These are phyloP conservation scores for Agriopis leucophaearia DNA, from an alignment of 2,888 invertebrate genomes.

Conservation along the genomic window DNA sequence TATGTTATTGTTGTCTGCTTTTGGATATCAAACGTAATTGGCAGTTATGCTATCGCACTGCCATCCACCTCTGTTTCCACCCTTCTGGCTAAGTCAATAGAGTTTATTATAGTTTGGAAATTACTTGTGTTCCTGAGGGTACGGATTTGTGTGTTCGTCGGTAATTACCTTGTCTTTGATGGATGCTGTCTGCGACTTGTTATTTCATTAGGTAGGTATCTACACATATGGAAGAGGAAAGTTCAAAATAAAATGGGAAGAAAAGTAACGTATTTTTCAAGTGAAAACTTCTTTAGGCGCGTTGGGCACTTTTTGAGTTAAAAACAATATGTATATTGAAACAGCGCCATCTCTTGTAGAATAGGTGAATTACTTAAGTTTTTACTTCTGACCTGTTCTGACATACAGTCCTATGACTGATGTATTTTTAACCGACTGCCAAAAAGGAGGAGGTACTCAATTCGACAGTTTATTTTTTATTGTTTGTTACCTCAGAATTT, in stretches of 20 bases:
- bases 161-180: slow-evolving; percentile 42
- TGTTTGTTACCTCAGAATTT: too few relatives aligned
- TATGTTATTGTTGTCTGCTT: slow-evolving; percentile 81
- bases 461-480: too few relatives aligned
- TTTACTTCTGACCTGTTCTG: too few relatives aligned
- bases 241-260: slow-evolving; percentile 2
- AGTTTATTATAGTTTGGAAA: slow-evolving; percentile 40
- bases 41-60: slow-evolving; percentile 64
- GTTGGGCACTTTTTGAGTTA: too few relatives aligned
- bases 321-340: too few relatives aligned
- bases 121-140: slow-evolving; percentile 7
- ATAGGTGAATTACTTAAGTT: too few relatives aligned
- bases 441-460: too few relatives aligned
- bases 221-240: background rate
- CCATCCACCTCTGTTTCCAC: slow-evolving; percentile 47
- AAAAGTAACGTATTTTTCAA: too few relatives aligned
- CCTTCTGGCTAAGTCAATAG: slow-evolving; percentile 34
- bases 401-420: too few relatives aligned
- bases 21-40: slow-evolving; percentile 77
- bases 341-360: too few relatives aligned
- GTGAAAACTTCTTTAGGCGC: too few relatives aligned
- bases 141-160: slow-evolving; percentile 38
- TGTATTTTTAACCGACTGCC: too few relatives aligned
- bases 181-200: slow-evolving; percentile 39
- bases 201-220: slow-evolving; percentile 14